phyloP scores from a whole-genome alignment of 2,113 vertebrate genomes.

The Antechinus flavipes region DNA sequence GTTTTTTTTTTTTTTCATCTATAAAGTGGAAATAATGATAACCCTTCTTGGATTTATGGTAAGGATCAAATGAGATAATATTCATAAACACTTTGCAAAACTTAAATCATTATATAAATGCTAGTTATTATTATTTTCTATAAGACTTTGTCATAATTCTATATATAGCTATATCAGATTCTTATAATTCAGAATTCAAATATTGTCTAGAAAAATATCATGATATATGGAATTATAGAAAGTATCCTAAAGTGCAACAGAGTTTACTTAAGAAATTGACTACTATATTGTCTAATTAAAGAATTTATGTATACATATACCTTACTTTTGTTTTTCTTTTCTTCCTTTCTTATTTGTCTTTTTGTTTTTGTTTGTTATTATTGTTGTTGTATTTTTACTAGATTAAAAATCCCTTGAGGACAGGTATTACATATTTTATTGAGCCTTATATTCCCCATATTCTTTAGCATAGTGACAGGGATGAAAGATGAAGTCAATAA shows the following conservation, averaged over 20 bases:
- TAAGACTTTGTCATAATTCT: background rate
- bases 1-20: background rate
- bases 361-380: background rate
- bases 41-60: background rate
- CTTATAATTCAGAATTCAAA: background rate
- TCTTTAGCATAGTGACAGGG: background rate
- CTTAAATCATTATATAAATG: background rate
- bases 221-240: background rate
- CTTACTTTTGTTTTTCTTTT: background rate
- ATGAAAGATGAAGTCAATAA: background rate
- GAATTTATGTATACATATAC: background rate
- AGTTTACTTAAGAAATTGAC: background rate
- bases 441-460: background rate
- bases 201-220: background rate
- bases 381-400: background rate
- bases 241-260: background rate
- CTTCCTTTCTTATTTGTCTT: background rate
- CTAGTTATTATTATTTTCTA: background rate
- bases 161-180: constrained; percentile 4
- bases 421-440: background rate
- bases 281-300: background rate
- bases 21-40: background rate
- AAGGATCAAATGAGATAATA: background rate
- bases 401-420: background rate
- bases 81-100: background rate